Conservation (phyloP, 2,113 vertebrate species). For the Phoxinus phoxinus region DNA sequence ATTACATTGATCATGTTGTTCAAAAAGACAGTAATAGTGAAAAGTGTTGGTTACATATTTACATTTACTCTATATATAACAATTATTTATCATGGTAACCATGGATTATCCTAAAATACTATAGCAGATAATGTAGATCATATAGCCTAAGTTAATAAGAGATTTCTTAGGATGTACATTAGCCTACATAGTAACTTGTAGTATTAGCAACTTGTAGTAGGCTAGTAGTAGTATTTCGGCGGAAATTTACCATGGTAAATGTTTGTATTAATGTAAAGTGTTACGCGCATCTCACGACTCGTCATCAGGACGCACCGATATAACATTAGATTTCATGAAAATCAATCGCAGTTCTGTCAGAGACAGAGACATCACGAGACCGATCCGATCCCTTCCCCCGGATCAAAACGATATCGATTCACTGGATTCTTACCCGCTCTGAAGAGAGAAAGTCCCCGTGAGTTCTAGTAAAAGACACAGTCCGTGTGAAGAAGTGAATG, state of each 20-base stretch:
- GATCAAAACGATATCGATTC: neutral
- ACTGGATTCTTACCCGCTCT: neutral
- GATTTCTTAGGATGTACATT: neutral
- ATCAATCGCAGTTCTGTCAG: neutral
- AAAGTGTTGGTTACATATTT: neutral
- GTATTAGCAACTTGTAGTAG: too few species aligned
- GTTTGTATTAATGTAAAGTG: neutral
- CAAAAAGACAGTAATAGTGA: neutral
- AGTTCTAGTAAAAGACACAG: neutral
- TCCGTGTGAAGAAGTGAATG: neutral
- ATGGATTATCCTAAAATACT: neutral
- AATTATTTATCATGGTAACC: neutral
- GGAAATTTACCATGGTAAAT: neutral
- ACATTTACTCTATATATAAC: neutral
- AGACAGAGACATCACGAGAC: too few species aligned
- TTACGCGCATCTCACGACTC: neutral
- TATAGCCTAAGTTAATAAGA: neutral
- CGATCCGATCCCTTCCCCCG: neutral
- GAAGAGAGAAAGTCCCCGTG: neutral
- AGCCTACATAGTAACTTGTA: neutral
- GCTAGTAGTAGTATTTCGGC: neutral
- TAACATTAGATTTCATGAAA: neutral
- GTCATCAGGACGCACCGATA: neutral
- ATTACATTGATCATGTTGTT: neutral
- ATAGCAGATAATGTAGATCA: neutral